These are phyloP conservation scores for Cyclophora albipunctata DNA, from an alignment of 2,888 invertebrate species.

Conservation along the genomic window DNA sequence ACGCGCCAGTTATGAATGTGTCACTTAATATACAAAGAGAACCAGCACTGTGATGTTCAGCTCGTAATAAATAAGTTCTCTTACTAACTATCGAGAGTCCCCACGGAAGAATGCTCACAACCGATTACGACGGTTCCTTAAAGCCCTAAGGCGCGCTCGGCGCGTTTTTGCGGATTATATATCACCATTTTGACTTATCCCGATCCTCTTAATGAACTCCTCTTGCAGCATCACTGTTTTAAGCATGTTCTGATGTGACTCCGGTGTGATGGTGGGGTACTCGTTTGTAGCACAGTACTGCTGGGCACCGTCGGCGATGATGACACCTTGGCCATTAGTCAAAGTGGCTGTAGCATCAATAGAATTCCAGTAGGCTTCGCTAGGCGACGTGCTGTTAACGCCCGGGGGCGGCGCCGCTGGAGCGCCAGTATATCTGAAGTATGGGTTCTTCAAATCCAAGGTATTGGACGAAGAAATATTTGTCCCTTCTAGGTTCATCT, in stretches of 20 bases:
- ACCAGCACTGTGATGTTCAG: constrained; percentile 61
- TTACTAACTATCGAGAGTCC: constrained; percentile 66
- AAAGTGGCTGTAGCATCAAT: constrained; percentile 81
- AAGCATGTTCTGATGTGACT: constrained; percentile 64
- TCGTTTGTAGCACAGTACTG: constrained; percentile 62
- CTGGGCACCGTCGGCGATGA: constrained; percentile 57
- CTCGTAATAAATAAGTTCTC: constrained; percentile 68
- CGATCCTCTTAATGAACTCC: constrained; percentile 71
- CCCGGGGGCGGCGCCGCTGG: constrained; percentile 95
- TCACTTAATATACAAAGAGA: constrained; percentile 40
- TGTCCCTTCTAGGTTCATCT: constrained; percentile 92
- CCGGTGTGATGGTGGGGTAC: constrained; percentile 51
- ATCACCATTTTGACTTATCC: constrained; percentile 72
- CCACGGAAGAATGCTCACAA: constrained; percentile 70
- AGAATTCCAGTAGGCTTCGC: constrained; percentile 93
- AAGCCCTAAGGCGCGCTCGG: constrained; percentile 69
- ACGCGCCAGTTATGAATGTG: constrained; percentile 36
- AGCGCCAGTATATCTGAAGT: constrained; percentile 96
- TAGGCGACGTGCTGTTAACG: constrained; percentile 91
- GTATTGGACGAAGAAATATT: constrained; percentile 90
- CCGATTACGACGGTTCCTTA: constrained; percentile 69
- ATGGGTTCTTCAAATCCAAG: constrained; percentile 97
- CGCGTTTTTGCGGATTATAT: constrained; percentile 70
- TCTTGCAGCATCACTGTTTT: constrained; percentile 73
- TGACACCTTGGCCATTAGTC: constrained; percentile 61